Percentiles rank a stretch among this genome's conserved stretches.
phyloP scores from a whole-genome alignment of 2,797 vertebrate species.

The Oryzias sinensis region DNA sequence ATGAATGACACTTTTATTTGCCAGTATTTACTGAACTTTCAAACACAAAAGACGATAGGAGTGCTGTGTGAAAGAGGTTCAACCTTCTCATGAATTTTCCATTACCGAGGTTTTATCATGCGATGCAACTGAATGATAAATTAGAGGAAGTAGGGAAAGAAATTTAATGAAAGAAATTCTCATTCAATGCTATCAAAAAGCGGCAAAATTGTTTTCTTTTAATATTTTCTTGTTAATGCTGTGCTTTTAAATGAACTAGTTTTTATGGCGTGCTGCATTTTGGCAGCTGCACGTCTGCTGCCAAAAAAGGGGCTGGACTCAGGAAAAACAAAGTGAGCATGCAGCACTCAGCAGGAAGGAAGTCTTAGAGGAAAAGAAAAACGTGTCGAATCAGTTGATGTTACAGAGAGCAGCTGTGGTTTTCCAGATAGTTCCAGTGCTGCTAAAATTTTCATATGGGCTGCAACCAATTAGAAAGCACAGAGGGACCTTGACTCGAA shows the following conservation, averaged over 20 bases:
- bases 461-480: constrained; percentile 66
- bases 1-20: constrained; percentile 50
- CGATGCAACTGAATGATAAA: not conserved
- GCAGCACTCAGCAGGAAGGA: constrained; percentile 11
- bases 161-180: not conserved
- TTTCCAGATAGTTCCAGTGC: constrained; percentile 29
- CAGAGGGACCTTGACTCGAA: constrained; percentile 45
- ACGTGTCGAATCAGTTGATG: constrained; percentile 32
- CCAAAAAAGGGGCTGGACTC: too few relatives aligned
- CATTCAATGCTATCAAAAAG: not conserved
- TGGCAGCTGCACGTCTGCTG: too few relatives aligned
- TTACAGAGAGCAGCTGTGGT: constrained; percentile 44
- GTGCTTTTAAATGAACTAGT: not conserved
- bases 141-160: constrained; percentile 2
- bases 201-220: not conserved
- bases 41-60: constrained; percentile 3
- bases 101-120: not conserved
- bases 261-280: not conserved
- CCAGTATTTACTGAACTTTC: constrained; percentile 25
- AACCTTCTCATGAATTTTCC: constrained; percentile 24
- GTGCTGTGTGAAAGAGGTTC: constrained; percentile 9
- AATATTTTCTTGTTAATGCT: not conserved
- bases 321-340: constrained; percentile 30
- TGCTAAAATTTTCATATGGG: constrained; percentile 27
- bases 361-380: constrained; percentile 40